phyloP scores from a whole-genome alignment of 2,797 vertebrate genomes.

The Chiloscyllium punctatum region DNA sequence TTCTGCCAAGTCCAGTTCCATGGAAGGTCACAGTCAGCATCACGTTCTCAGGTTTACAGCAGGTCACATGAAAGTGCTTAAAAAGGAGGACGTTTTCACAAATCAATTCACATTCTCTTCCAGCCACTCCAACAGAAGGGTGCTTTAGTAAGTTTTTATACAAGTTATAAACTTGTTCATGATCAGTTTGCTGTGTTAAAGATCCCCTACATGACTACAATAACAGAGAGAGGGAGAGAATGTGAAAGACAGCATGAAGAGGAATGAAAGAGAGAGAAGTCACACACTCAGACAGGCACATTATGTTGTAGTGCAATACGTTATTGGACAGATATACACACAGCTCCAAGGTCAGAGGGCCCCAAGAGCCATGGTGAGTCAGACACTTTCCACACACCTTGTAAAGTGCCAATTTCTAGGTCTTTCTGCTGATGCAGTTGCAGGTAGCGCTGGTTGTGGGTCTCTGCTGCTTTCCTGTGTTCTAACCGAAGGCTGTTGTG shows the following conservation, averaged over 20 bases:
- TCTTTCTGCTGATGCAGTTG: slow-evolving; percentile 55
- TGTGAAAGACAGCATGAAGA: not conserved
- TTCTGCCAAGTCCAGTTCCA: slow-evolving; percentile 79
- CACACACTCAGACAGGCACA: not conserved
- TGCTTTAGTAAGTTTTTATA: not conserved
- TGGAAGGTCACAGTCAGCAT: slow-evolving; percentile 87
- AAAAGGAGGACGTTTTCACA: slow-evolving; percentile 91
- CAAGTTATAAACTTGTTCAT: not conserved
- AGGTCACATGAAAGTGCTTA: slow-evolving; percentile 86
- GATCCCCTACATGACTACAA: not conserved
- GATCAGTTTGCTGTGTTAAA: not conserved
- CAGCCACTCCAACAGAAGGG: not conserved
- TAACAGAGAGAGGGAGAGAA: not conserved
- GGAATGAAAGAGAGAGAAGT: not conserved
- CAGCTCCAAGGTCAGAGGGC: not conserved
- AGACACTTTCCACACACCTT: slow-evolving; percentile 47
- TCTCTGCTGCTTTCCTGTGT: slow-evolving; percentile 50
- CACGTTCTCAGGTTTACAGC: slow-evolving; percentile 52
- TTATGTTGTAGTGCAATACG: not conserved
- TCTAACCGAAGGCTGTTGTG: slow-evolving; percentile 55
- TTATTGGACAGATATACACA: not conserved
- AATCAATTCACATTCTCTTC: slow-evolving; percentile 89
- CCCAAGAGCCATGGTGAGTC: not conserved
- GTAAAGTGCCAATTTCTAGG: slow-evolving; percentile 49
- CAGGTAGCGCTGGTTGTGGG: slow-evolving; percentile 46